phyloP scores from a whole-genome alignment of 2,888 invertebrate species.

The Eumerus sabulonum region DNA sequence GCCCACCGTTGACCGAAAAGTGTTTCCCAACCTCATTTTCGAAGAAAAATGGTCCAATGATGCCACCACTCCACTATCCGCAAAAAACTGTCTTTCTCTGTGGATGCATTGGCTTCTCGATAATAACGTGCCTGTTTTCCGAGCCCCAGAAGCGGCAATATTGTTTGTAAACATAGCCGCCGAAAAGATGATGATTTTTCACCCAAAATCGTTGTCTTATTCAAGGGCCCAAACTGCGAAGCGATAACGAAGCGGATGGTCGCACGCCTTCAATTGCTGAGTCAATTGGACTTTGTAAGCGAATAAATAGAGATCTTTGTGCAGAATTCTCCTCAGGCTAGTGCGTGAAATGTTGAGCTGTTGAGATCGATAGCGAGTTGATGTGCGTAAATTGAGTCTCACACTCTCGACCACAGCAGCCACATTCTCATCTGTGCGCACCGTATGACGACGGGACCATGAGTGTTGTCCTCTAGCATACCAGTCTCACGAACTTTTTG shows the following conservation, averaged over 20 bases:
- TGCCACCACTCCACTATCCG: no score
- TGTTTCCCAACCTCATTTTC: background rate
- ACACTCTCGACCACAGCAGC: no score
- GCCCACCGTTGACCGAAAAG: no score
- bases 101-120: background rate
- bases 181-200: background rate
- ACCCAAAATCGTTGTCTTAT: background rate
- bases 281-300: constrained; percentile 9
- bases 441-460: no score
- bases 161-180: background rate
- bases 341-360: no score
- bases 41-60: background rate
- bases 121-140: background rate
- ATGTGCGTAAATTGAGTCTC: no score
- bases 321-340: background rate
- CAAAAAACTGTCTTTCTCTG: background rate
- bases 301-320: constrained; percentile 2
- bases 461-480: no score
- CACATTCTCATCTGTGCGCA: no score
- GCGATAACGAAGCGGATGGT: constrained; percentile 4
- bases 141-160: background rate
- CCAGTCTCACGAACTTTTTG: no score
- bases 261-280: background rate
- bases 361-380: no score
- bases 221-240: constrained; percentile 6